These are phyloP conservation scores for Labeo rohita DNA, from an alignment of 2,113 vertebrate genomes.

Conservation along the genomic window DNA sequence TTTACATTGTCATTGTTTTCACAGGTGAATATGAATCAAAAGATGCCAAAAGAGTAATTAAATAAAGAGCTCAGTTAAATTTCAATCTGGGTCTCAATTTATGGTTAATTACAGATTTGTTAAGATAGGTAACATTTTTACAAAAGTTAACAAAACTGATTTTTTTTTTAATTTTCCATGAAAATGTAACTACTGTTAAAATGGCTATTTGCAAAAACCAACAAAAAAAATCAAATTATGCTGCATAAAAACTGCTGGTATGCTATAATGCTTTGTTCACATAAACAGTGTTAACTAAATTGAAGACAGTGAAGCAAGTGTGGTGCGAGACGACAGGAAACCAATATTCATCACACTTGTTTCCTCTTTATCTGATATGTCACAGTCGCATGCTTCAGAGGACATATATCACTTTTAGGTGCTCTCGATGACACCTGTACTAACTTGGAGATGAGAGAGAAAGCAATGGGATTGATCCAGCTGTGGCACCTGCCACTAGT, in stretches of 20 bases:
- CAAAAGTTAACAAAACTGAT: too few relatives aligned
- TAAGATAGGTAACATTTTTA: too few relatives aligned
- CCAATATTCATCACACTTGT: not conserved
- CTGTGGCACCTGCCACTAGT: conserved; percentile 18
- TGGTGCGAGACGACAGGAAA: conserved; percentile 42
- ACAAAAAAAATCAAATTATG: too few relatives aligned
- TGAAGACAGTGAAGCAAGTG: not conserved
- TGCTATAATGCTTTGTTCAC: not conserved
- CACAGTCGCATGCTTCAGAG: not conserved
- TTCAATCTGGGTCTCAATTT: too few relatives aligned
- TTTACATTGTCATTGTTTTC: not conserved
- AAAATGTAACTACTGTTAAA: too few relatives aligned
- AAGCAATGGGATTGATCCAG: not conserved
- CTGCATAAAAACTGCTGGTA: not conserved
- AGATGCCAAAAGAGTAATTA: too few relatives aligned
- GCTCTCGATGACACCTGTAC: not conserved
- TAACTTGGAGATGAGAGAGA: not conserved
- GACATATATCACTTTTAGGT: not conserved
- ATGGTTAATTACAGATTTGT: too few relatives aligned
- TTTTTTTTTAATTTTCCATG: too few relatives aligned
- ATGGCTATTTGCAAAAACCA: too few relatives aligned
- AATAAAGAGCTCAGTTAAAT: too few relatives aligned
- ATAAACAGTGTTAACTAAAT: not conserved
- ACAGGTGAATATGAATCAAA: too few relatives aligned
- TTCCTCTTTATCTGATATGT: conserved; percentile 28